Evolutionary conservation across 2,888 invertebrate species (phyloP), one percentile per base, ranked within the genome.

Genomic region (Carterocephalus palaemon): DNA sequence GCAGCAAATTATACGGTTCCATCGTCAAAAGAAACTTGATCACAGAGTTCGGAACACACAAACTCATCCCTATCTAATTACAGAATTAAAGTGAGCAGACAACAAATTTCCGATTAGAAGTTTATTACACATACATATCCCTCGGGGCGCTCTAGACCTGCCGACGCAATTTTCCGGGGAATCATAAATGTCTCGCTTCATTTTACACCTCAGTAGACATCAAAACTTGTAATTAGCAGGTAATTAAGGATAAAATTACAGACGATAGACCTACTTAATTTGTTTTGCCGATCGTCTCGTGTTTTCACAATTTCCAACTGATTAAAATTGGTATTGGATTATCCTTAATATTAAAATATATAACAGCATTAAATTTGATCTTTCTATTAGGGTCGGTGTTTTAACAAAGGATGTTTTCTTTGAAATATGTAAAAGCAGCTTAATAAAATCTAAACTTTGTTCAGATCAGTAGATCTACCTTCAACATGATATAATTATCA

Each of bases 121-220:
- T 40, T 31, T 23, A 32, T 40, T 23, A 31, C 20, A n/a, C 12
- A 23, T 17, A 32, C 32, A 16, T 24, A 42, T 28, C 34, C 42
- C 42, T 34, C 9, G 26, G 7, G 42, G 42, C 33, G 15, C 28
- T 19, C 13, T 20, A 16, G 15, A 34, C 4, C 20, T 24, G 24
- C 50, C 47, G 57, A 62, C 60, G 66, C 68, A 70, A 72, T 69
- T 70, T 64, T 56, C 60, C 56, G 56, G 46, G 53, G 54, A 59
- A 69, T 67, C 67, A 67, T 58, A 40, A 52, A 43, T 50, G 48
- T 52, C 64, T 59, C 64, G 65, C 62, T 70, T 71, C 59, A 67
- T 73, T 75, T 74, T 67, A 59, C 70, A 71, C 70, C 64, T 70
- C 68, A 67, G 61, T 59, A 59, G 62, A 65, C 67, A 68, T 68